These are phyloP conservation scores for Perca schrenkii DNA, from an alignment of 2,113 vertebrate genomes.

Conservation along the genomic window DNA sequence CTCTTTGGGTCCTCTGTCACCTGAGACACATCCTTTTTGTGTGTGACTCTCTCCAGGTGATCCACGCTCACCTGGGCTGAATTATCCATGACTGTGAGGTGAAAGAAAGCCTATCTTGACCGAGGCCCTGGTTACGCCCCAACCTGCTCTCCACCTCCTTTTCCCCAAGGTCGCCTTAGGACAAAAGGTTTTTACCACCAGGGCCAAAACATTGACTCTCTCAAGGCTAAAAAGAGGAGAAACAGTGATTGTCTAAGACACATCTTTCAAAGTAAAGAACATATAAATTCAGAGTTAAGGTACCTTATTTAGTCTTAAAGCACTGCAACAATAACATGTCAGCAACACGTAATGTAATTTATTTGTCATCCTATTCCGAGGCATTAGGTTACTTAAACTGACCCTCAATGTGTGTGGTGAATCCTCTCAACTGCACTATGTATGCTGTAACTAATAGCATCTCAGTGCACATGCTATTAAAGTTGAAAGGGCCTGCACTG, in stretches of 20 bases:
- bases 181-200: background rate
- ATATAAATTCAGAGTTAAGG: background rate
- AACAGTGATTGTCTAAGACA: background rate
- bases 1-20: conserved; percentile 40
- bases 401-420: background rate
- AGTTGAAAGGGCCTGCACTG: conserved; percentile 38
- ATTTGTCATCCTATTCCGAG: conserved; percentile 40
- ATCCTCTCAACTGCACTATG: background rate
- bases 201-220: background rate
- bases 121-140: conserved; percentile 17
- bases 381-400: conserved; percentile 27
- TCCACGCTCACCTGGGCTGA: conserved; percentile 48
- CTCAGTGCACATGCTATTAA: conserved; percentile 50
- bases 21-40: conserved; percentile 47
- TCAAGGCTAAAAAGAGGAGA: background rate
- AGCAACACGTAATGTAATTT: conserved; percentile 20
- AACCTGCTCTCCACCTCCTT: conserved; percentile 31
- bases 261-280: background rate
- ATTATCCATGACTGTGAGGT: conserved; percentile 80
- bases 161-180: background rate
- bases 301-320: background rate
- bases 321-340: conserved; percentile 13
- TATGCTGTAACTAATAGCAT: conserved; percentile 53
- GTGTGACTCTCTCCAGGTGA: conserved; percentile 46
- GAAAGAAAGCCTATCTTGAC: conserved; percentile 78